Evolutionary conservation across 2,113 vertebrate species (phyloP).

Genomic region (Casuarius casuarius): DNA sequence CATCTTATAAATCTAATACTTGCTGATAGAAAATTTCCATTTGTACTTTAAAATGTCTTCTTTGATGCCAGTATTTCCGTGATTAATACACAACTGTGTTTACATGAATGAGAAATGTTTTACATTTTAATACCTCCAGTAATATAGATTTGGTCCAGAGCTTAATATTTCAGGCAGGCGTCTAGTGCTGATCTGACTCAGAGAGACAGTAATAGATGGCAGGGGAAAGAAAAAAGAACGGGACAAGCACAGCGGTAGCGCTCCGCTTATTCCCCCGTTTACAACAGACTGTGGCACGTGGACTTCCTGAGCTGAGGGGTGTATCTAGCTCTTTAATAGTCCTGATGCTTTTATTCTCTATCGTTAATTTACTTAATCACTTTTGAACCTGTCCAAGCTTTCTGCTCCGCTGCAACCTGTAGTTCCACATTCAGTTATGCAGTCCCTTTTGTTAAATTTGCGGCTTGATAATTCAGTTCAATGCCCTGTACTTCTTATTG

Average conservation of each 20-base stretch:
- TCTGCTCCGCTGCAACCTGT: not conserved
- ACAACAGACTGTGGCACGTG: too few species aligned
- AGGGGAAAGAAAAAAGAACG: not conserved
- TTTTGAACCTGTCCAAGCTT: not conserved
- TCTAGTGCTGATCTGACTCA: not conserved
- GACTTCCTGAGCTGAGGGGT: too few species aligned
- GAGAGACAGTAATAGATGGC: not conserved
- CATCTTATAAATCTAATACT: not conserved
- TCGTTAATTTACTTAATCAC: not conserved
- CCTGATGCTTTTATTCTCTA: not conserved
- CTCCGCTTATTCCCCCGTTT: not conserved
- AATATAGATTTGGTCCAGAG: not conserved
- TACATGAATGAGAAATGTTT: not conserved
- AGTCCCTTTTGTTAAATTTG: not conserved
- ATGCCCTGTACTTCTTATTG: not conserved
- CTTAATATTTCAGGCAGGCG: not conserved
- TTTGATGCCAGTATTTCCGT: not conserved
- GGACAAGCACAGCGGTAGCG: too few species aligned
- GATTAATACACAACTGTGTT: not conserved
- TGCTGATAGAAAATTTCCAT: not conserved
- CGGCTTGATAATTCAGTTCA: not conserved
- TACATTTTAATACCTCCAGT: not conserved
- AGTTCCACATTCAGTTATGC: not conserved
- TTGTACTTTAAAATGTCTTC: not conserved
- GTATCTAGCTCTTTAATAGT: not conserved